These are phyloP conservation scores for Teleogryllus occipitalis DNA, from an alignment of 1,140 invertebrate species.

Conservation along the genomic window DNA sequence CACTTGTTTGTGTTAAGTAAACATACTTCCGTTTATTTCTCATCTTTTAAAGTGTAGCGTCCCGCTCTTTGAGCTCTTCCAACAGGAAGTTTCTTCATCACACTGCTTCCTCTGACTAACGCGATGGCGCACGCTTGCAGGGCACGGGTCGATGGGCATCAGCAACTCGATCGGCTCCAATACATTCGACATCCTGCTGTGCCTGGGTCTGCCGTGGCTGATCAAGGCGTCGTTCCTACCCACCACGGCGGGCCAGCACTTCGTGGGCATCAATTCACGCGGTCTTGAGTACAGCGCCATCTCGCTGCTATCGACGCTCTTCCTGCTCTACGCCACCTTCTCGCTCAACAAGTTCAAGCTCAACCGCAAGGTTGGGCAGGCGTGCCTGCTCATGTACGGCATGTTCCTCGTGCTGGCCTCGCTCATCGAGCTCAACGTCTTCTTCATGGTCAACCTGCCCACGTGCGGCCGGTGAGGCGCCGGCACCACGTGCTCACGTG, in stretches of 20 bases:
- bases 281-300: slow-evolving; percentile 75
- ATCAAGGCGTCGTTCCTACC: slow-evolving; percentile 71
- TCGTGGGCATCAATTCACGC: slow-evolving; percentile 68
- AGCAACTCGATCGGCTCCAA: slow-evolving; percentile 86
- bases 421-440: slow-evolving; percentile 78
- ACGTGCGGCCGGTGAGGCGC: slow-evolving; percentile 44
- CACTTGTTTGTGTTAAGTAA: too few species aligned
- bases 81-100: too few species aligned
- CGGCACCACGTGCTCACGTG: background rate
- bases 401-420: slow-evolving; percentile 69
- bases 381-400: slow-evolving; percentile 67
- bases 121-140: slow-evolving; percentile 36
- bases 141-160: slow-evolving; percentile 81
- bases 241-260: slow-evolving; percentile 55
- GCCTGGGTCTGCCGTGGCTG: slow-evolving; percentile 77
- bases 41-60: too few species aligned
- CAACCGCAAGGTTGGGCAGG: slow-evolving; percentile 62
- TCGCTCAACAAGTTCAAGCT: slow-evolving; percentile 69
- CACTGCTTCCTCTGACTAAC: too few species aligned
- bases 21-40: too few species aligned
- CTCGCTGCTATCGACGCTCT: slow-evolving; percentile 64
- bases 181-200: slow-evolving; percentile 78
- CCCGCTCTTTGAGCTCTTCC: too few species aligned
- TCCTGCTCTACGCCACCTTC: slow-evolving; percentile 67
- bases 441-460: slow-evolving; percentile 76